Conservation (phyloP, 2,797 vertebrate genomes). For the Sitta carolinensis region DNA sequence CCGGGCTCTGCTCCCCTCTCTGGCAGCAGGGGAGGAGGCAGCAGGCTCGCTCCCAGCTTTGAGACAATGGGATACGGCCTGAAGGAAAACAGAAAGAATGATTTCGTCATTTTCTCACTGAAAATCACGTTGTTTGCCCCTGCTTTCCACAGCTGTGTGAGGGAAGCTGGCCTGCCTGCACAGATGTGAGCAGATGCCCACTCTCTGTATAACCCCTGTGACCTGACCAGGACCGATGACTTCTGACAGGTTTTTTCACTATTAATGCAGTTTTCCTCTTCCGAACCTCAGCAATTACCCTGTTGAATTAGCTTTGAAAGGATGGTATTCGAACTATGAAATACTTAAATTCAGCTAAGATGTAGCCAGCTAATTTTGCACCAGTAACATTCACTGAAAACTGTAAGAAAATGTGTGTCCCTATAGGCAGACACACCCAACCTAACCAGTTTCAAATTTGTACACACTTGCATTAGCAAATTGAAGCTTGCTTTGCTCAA, state of each 20-base stretch:
- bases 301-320: background rate
- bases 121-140: background rate
- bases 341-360: background rate
- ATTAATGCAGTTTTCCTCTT: background rate
- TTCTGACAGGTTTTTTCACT: background rate
- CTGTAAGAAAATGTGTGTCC: conserved; percentile 47
- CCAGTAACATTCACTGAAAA: conserved; percentile 38
- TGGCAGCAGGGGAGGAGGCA: background rate
- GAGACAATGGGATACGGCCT: background rate
- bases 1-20: background rate
- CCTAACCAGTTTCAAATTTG: conserved; percentile 75
- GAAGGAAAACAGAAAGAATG: background rate
- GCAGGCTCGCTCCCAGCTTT: background rate
- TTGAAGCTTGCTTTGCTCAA: conserved; percentile 61
- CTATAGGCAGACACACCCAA: conserved; percentile 64
- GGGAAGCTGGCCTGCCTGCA: background rate
- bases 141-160: background rate
- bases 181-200: background rate
- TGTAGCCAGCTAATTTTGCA: conserved; percentile 7
- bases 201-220: background rate
- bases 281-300: background rate
- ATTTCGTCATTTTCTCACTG: background rate
- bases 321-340: conserved; percentile 1
- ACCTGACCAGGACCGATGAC: background rate
- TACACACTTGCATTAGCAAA: conserved; percentile 72